Percentiles rank a stretch among this genome's conserved stretches.
phyloP scores from a whole-genome alignment of 2,888 invertebrate species.

The Spisula subtruncata region DNA sequence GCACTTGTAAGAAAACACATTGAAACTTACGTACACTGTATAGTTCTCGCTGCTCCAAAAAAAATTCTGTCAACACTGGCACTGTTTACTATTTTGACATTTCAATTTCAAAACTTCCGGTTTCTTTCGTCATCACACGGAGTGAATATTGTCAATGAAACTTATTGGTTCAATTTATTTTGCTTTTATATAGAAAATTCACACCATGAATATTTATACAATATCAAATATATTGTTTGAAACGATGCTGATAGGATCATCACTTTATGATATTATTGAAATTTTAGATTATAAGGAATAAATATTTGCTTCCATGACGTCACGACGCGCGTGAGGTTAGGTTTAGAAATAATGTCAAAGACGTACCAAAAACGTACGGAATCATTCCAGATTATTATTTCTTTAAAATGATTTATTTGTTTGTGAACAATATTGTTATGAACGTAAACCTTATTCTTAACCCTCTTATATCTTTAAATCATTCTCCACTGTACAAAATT shows the following conservation, averaged over 20 bases:
- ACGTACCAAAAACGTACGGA: background rate
- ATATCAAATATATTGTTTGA: background rate
- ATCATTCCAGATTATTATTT: background rate
- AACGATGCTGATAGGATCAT: background rate
- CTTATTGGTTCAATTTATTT: background rate
- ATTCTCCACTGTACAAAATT: background rate
- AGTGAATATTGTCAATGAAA: background rate
- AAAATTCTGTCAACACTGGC: background rate
- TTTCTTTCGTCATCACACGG: background rate
- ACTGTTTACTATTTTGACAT: conserved; percentile 1
- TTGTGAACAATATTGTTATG: background rate
- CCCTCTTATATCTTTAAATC: background rate
- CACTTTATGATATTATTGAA: background rate
- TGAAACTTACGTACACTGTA: background rate
- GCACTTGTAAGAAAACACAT: background rate
- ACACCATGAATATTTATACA: background rate
- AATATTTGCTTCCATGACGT: background rate
- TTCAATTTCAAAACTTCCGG: conserved; percentile 23
- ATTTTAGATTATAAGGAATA: background rate
- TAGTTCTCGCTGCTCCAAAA: background rate
- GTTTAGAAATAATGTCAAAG: background rate
- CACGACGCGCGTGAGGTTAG: conserved; percentile 7
- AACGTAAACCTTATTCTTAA: background rate
- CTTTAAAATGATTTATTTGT: background rate
- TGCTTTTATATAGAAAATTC: background rate